Conservation (phyloP, 2,888 invertebrate genomes). For the Spatulosminthurus flaviceps region DNA sequence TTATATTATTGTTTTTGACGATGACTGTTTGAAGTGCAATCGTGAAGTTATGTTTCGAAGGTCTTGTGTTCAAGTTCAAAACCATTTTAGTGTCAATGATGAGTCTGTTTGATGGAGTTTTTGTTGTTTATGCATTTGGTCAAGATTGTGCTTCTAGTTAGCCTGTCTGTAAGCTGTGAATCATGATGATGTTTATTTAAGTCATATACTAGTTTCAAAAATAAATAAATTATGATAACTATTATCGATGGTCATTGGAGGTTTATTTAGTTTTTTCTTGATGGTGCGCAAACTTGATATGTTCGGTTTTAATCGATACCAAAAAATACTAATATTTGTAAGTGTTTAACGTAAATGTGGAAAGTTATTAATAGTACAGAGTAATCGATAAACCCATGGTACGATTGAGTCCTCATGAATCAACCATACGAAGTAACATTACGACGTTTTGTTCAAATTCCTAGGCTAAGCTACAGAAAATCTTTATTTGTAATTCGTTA, state of each 20-base stretch:
- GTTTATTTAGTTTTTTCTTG: slow-evolving; percentile 47
- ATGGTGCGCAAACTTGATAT: slow-evolving; percentile 62
- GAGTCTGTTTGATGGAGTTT: slow-evolving; percentile 3
- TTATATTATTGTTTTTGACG: not conserved
- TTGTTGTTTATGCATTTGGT: not conserved
- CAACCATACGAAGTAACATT: not conserved
- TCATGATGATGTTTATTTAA: slow-evolving; percentile 26
- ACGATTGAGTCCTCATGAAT: not conserved
- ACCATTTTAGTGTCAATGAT: slow-evolving; percentile 18
- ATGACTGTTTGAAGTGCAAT: slow-evolving; percentile 18
- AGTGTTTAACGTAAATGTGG: not conserved
- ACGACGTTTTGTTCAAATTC: not conserved
- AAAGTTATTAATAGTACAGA: not conserved
- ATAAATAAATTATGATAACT: slow-evolving; percentile 25
- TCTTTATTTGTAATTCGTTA: not conserved
- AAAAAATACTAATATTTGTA: slow-evolving; percentile 55
- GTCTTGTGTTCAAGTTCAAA: slow-evolving; percentile 24
- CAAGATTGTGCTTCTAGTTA: slow-evolving; percentile 21
- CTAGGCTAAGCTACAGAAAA: not conserved
- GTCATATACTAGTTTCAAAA: slow-evolving; percentile 15
- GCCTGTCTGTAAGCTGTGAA: slow-evolving; percentile 24
- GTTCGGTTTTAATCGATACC: slow-evolving; percentile 62
- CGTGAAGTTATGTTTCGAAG: slow-evolving; percentile 10
- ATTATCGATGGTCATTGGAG: slow-evolving; percentile 11
- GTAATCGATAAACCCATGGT: not conserved